These are phyloP conservation scores for Nomada ferruginata DNA, from an alignment of 2,888 invertebrate species.

Conservation along the genomic window DNA sequence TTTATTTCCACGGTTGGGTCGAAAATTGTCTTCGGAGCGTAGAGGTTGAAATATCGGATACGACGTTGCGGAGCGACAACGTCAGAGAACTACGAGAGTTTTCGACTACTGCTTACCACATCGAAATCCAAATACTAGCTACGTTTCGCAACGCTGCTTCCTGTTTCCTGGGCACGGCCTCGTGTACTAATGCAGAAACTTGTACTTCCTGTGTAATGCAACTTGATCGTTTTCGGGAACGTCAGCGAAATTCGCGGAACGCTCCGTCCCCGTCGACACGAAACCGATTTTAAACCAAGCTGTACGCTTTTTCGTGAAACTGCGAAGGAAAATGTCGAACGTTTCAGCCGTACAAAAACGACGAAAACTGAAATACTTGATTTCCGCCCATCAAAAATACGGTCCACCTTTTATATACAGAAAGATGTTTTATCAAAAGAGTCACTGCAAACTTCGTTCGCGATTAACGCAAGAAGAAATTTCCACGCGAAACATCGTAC, in stretches of 20 bases:
- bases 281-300: constrained; percentile 48
- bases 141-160: constrained; percentile 79
- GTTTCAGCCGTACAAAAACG: background rate
- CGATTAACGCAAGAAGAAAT: background rate
- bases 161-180: constrained; percentile 76
- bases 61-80: constrained; percentile 26
- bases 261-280: constrained; percentile 57
- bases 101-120: constrained; percentile 70
- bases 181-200: constrained; percentile 70
- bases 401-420: too few relatives aligned
- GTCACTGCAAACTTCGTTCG: too few relatives aligned
- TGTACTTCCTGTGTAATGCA: constrained; percentile 77
- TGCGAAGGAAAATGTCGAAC: background rate
- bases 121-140: constrained; percentile 73
- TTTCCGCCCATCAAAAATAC: too few relatives aligned
- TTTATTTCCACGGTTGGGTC: too few relatives aligned
- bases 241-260: constrained; percentile 76
- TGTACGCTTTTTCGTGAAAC: constrained; percentile 17
- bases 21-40: background rate
- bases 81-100: constrained; percentile 49
- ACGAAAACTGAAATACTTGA: background rate
- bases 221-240: constrained; percentile 74
- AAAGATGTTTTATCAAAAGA: too few relatives aligned
- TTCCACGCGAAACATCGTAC: background rate
- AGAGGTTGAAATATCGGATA: constrained; percentile 33